Conservation (phyloP, 2,113 vertebrate species). For the Pyxicephalus adspersus region DNA sequence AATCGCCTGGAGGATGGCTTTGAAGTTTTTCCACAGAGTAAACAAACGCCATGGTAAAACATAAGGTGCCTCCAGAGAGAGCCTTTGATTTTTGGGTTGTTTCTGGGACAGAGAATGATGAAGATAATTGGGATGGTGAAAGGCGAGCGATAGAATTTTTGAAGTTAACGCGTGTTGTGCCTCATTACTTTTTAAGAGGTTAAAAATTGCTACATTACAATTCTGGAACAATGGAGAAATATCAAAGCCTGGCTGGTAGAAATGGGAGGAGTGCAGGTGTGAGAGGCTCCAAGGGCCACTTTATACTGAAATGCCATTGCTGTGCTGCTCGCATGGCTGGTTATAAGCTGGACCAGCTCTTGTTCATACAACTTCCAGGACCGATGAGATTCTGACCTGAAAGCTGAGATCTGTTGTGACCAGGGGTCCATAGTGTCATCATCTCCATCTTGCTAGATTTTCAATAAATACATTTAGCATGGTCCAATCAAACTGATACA, state of each 20-base stretch:
- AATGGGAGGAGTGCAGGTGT: slow-evolving; percentile 2
- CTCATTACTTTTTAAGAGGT: slow-evolving; percentile 31
- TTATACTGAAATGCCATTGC: too few relatives aligned
- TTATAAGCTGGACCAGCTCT: too few relatives aligned
- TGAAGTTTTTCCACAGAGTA: slow-evolving; percentile 9
- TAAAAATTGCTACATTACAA: slow-evolving; percentile 32
- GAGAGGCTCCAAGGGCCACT: background rate
- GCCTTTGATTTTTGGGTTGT: slow-evolving; percentile 34
- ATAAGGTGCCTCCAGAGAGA: background rate
- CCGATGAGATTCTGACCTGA: too few relatives aligned
- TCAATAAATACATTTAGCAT: too few relatives aligned
- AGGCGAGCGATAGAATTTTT: background rate
- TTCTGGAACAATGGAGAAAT: slow-evolving; percentile 3
- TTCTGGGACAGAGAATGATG: slow-evolving; percentile 8
- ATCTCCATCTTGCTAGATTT: too few relatives aligned
- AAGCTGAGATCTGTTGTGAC: background rate
- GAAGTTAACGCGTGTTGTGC: slow-evolving; percentile 12
- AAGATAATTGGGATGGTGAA: slow-evolving; percentile 33
- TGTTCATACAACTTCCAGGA: too few relatives aligned
- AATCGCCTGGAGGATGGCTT: background rate
- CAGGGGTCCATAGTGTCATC: background rate
- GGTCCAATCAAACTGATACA: too few relatives aligned
- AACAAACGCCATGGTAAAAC: background rate
- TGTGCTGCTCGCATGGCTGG: too few relatives aligned
- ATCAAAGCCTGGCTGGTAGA: slow-evolving; percentile 11